Evolutionary conservation across 2,113 vertebrate species (phyloP).

Genomic region (Anarhynchus alexandrinus): DNA sequence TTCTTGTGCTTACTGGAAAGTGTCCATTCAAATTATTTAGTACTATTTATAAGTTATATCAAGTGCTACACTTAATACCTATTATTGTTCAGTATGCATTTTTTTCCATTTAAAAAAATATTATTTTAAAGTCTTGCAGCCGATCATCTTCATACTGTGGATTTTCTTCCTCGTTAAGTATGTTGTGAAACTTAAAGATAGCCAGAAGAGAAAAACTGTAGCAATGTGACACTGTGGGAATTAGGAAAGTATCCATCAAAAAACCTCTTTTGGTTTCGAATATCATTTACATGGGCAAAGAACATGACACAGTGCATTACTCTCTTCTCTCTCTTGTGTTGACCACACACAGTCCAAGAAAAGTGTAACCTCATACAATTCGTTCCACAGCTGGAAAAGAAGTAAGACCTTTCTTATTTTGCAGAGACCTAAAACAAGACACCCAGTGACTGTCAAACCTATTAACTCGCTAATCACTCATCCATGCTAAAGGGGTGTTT

Average conservation of each 20-base stretch:
- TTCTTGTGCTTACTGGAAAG: not conserved
- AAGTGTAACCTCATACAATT: not conserved
- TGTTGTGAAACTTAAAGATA: constrained; percentile 17
- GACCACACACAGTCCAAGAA: not conserved
- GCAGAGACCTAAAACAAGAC: not conserved
- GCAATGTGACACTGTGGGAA: not conserved
- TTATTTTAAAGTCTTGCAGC: not conserved
- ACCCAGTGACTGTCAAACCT: not conserved
- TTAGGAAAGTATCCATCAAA: not conserved
- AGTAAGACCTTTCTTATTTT: not conserved
- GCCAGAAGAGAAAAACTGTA: not conserved
- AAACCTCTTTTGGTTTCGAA: not conserved
- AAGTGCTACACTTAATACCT: not conserved
- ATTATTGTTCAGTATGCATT: not conserved
- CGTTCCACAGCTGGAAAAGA: not conserved
- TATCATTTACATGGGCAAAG: not conserved
- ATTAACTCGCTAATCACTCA: not conserved
- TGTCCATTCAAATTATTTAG: not conserved
- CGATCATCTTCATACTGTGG: not conserved
- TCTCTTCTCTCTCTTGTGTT: not conserved
- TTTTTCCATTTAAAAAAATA: not conserved
- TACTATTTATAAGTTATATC: not conserved
- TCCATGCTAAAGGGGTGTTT: not conserved
- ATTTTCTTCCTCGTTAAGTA: not conserved
- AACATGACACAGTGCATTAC: not conserved